Conservation (phyloP, 2,113 vertebrate genomes). For the Crotalus viridis region DNA sequence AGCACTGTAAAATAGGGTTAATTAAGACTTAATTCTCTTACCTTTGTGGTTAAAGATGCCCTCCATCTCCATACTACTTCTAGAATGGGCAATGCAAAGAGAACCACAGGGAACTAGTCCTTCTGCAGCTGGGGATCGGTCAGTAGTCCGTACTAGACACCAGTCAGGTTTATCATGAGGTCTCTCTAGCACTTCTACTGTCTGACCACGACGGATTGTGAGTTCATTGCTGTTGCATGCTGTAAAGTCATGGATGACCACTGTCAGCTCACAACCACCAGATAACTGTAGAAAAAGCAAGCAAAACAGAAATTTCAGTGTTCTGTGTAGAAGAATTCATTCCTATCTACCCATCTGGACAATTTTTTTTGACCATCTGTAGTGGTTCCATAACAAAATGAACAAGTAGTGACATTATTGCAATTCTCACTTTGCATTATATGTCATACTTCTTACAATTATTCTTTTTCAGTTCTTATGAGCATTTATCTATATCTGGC, state of each 20-base stretch:
- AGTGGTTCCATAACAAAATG: not conserved
- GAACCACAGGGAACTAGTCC: slow-evolving; percentile 92
- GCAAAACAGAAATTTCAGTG: slow-evolving; percentile 25
- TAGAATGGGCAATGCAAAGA: slow-evolving; percentile 97
- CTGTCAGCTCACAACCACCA: slow-evolving; percentile 94
- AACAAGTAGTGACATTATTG: not conserved
- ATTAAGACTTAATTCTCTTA: slow-evolving; percentile 59
- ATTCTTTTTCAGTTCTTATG: not conserved
- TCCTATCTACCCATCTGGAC: not conserved
- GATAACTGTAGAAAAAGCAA: slow-evolving; percentile 79
- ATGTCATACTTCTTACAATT: not conserved
- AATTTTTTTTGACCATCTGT: not conserved
- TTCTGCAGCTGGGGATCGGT: slow-evolving; percentile 90
- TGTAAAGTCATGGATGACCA: slow-evolving; percentile 96
- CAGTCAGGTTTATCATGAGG: slow-evolving; percentile 95
- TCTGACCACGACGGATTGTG: slow-evolving; percentile 92
- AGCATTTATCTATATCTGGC: not conserved
- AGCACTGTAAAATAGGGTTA: not conserved
- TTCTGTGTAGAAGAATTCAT: slow-evolving; percentile 35
- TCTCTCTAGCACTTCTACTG: slow-evolving; percentile 93
- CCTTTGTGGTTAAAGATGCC: slow-evolving; percentile 99
- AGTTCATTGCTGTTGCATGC: slow-evolving; percentile 96
- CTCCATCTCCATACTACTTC: slow-evolving; percentile 99
- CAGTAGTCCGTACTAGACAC: slow-evolving; percentile 95
- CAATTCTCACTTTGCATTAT: not conserved